Evolutionary conservation across 2,888 invertebrate genomes (phyloP).

Genomic region (Reticulitermes lucifugus): DNA sequence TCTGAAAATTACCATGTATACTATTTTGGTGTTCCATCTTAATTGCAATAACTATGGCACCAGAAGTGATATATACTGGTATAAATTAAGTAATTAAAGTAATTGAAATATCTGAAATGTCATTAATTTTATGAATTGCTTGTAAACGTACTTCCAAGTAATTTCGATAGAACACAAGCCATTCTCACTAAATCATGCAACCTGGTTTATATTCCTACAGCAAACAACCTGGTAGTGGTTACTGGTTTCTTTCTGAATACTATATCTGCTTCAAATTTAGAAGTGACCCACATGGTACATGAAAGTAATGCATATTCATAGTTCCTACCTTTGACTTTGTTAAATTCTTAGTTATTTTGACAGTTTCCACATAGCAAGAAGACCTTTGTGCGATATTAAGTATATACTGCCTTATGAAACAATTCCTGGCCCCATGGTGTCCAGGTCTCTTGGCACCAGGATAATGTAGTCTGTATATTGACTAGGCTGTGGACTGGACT

Average conservation of each 20-base stretch:
- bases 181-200: conserved; percentile 25
- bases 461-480: no score
- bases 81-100: neutral
- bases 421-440: no score
- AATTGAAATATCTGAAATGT: neutral
- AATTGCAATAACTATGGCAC: conserved; percentile 4
- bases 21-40: conserved; percentile 8
- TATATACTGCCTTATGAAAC: no score
- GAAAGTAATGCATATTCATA: neutral
- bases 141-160: neutral
- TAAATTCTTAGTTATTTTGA: no score
- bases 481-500: no score
- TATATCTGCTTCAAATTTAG: neutral
- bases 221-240: neutral
- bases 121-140: conserved; percentile 15
- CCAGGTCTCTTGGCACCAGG: no score
- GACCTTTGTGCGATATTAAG: no score
- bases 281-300: neutral
- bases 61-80: neutral
- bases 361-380: no score
- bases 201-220: neutral
- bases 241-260: neutral
- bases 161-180: neutral
- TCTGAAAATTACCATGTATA: conserved; percentile 15
- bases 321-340: neutral